Evolutionary conservation across 2,888 invertebrate genomes (phyloP).

Genomic region (Xestoiulus laeticollis): DNA sequence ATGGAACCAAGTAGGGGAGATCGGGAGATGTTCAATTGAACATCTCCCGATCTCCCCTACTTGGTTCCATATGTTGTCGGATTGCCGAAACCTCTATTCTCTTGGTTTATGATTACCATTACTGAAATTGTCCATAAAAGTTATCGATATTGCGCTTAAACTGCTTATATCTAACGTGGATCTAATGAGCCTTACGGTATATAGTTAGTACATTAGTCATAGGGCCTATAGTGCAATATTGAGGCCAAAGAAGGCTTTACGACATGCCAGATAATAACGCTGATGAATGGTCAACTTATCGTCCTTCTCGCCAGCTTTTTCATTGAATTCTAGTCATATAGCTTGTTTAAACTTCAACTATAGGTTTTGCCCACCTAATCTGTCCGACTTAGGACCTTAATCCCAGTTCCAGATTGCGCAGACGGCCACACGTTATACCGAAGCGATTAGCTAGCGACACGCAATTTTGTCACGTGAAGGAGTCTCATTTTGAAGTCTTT

Average conservation of each 20-base stretch:
- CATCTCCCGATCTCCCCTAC: too few relatives aligned
- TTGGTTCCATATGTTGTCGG: too few relatives aligned
- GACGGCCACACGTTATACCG: too few relatives aligned
- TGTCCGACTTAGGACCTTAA: not conserved
- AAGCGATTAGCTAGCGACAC: too few relatives aligned
- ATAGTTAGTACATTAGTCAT: not conserved
- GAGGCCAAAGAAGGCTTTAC: not conserved
- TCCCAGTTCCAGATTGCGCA: not conserved
- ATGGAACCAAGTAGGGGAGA: too few relatives aligned
- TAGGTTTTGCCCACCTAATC: not conserved
- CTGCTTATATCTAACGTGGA: not conserved
- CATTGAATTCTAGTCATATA: not conserved
- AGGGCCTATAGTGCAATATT: too few relatives aligned
- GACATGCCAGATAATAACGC: not conserved
- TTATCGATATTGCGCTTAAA: not conserved
- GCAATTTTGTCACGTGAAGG: not conserved
- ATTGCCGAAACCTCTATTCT: too few relatives aligned
- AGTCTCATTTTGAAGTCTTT: not conserved
- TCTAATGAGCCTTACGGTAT: not conserved
- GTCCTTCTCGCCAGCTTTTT: not conserved
- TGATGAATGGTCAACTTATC: not conserved
- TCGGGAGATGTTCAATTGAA: too few relatives aligned
- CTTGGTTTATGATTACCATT: too few relatives aligned
- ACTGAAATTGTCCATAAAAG: not conserved
- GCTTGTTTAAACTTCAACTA: not conserved